phyloP scores from a whole-genome alignment of 2,888 invertebrate species.

The Caenorhabditis japonica region DNA sequence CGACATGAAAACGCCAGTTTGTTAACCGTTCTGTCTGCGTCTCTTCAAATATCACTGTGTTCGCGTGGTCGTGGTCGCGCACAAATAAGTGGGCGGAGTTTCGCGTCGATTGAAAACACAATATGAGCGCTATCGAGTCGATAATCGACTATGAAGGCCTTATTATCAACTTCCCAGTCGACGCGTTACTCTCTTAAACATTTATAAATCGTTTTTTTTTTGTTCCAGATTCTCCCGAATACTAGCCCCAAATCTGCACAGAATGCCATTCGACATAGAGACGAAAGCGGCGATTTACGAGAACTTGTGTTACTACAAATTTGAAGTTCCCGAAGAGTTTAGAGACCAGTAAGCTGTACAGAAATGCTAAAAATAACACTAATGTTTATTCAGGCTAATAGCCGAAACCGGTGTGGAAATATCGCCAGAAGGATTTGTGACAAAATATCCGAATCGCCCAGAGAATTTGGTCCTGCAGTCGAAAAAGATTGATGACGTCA shows the following conservation, averaged over 20 bases:
- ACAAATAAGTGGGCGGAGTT: no score
- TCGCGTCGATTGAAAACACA: no score
- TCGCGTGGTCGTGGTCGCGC: no score
- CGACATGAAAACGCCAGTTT: no score
- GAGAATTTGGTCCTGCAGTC: slow-evolving; percentile 2
- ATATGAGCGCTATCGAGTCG: no score
- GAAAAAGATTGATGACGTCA: not conserved
- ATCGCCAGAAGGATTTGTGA: not conserved
- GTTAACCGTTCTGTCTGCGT: no score
- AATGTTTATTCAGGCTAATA: slow-evolving; percentile 2
- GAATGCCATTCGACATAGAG: slow-evolving; percentile 24
- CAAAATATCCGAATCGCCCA: slow-evolving; percentile 4
- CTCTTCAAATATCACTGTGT: no score
- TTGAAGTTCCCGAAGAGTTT: slow-evolving; percentile 8
- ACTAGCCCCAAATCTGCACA: slow-evolving; percentile 7
- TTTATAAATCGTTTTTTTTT: no score
- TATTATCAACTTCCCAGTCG: no score
- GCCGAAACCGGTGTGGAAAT: not conserved
- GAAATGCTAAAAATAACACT: not conserved
- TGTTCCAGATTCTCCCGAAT: slow-evolving; percentile 4
- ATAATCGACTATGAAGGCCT: no score
- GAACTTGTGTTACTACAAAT: not conserved
- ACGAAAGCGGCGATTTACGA: slow-evolving; percentile 15
- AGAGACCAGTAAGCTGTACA: not conserved
- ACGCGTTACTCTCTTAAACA: no score